Percentiles rank a stretch among this genome's conserved stretches.
These are phyloP conservation scores for Troides oblongomaculatus DNA, from an alignment of 2,888 invertebrate genomes.

Conservation along the genomic window DNA sequence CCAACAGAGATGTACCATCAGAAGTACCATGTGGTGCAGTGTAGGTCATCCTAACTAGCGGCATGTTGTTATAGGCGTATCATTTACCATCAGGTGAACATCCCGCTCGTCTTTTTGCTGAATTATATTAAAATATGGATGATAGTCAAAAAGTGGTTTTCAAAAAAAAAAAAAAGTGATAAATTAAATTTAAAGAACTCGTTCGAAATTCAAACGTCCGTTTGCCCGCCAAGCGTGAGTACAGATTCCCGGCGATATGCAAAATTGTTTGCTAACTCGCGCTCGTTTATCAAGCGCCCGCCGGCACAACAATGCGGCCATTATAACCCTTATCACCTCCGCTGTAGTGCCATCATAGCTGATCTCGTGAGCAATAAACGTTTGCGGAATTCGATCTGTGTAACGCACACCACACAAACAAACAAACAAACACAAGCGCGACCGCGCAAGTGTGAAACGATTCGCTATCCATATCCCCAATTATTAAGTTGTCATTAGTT, in stretches of 20 bases:
- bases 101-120: too few species aligned
- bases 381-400: slow-evolving; percentile 23
- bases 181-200: slow-evolving; percentile 25
- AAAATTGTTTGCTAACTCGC: slow-evolving; percentile 43
- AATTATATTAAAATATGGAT: too few species aligned
- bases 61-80: too few species aligned
- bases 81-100: too few species aligned
- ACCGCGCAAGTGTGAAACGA: slow-evolving; percentile 20
- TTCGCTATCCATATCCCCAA: slow-evolving; percentile 18
- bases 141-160: too few species aligned
- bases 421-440: slow-evolving; percentile 2
- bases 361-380: slow-evolving; percentile 12
- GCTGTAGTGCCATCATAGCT: slow-evolving; percentile 7
- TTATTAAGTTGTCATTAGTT: slow-evolving; percentile 26
- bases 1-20: too few species aligned
- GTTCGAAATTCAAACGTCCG: slow-evolving; percentile 28
- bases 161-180: not conserved
- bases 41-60: too few species aligned
- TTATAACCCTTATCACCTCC: slow-evolving; percentile 28
- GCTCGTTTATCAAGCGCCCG: slow-evolving; percentile 38
- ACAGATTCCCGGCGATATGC: slow-evolving; percentile 40
- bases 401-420: slow-evolving; percentile 18
- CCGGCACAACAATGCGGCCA: slow-evolving; percentile 27
- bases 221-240: slow-evolving; percentile 26
- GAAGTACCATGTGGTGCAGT: too few species aligned